Evolutionary conservation across 1,140 invertebrate genomes (phyloP).

Genomic region (Carcinoscorpius rotundicauda): DNA sequence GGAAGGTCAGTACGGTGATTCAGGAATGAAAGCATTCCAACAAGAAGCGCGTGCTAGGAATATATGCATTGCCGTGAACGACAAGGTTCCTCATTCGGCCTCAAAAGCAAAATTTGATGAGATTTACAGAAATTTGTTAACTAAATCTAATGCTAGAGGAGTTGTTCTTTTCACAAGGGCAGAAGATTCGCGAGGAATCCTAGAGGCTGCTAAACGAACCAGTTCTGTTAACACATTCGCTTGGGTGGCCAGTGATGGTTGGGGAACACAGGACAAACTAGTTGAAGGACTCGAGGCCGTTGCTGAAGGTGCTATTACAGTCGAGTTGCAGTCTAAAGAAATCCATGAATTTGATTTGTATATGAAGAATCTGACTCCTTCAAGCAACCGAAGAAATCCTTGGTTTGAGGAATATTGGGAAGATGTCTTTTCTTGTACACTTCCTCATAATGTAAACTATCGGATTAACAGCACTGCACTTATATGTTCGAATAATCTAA

Average conservation of each 20-base stretch:
- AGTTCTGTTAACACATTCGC: constrained; percentile 21
- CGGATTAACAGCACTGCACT: constrained; percentile 22
- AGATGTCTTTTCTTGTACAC: constrained; percentile 41
- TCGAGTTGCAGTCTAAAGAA: constrained; percentile 49
- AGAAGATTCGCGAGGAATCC: constrained; percentile 44
- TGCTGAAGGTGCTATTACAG: constrained; percentile 61
- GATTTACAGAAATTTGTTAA: constrained; percentile 45
- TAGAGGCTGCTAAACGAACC: constrained; percentile 34
- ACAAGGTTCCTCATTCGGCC: constrained; percentile 50
- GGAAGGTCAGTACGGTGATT: constrained; percentile 50
- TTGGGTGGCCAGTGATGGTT: constrained; percentile 62
- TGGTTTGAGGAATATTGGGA: constrained; percentile 75
- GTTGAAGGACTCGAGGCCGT: constrained; percentile 54
- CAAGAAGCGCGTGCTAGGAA: constrained; percentile 48
- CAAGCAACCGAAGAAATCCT: constrained; percentile 46
- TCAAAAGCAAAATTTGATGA: constrained; percentile 45
- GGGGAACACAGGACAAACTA: constrained; percentile 58
- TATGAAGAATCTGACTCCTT: constrained; percentile 49
- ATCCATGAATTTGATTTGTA: constrained; percentile 52
- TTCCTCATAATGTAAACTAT: constrained; percentile 15
- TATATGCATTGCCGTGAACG: constrained; percentile 58
- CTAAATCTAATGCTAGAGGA: constrained; percentile 47
- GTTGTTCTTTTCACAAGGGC: constrained; percentile 57
- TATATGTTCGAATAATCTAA: constrained; percentile 33
- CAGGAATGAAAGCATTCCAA: constrained; percentile 48